These are phyloP conservation scores for Pomacea maculata DNA, from an alignment of 1,140 invertebrate genomes.

Conservation along the genomic window DNA sequence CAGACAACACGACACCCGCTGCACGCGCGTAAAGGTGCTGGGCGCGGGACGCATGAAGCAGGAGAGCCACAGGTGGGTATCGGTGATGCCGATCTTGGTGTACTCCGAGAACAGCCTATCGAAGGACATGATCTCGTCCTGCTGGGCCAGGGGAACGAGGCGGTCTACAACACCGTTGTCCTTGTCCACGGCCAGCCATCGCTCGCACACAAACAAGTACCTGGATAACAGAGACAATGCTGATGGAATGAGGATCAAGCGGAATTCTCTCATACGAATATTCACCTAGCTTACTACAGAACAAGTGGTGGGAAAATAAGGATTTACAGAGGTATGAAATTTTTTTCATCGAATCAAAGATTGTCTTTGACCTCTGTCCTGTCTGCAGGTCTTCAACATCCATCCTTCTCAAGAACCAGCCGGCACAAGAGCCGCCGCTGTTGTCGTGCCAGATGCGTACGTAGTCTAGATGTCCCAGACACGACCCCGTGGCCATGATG, in stretches of 20 bases:
- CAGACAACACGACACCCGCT: slow-evolving; percentile 70
- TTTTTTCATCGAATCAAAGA: too few relatives aligned
- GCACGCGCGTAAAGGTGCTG: slow-evolving; percentile 67
- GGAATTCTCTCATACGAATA: too few relatives aligned
- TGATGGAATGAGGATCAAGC: too few relatives aligned
- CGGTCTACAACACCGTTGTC: slow-evolving; percentile 56
- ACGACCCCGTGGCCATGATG: slow-evolving; percentile 63
- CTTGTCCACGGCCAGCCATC: slow-evolving; percentile 59
- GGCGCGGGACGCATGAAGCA: slow-evolving; percentile 69
- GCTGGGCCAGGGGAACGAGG: slow-evolving; percentile 48
- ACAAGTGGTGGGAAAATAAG: too few relatives aligned
- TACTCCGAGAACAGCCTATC: slow-evolving; percentile 60
- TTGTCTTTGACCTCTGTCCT: too few relatives aligned
- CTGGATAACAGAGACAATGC: slow-evolving; percentile 22
- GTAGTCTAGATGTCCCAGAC: slow-evolving; percentile 65
- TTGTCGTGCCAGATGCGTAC: slow-evolving; percentile 70
- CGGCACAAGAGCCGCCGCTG: slow-evolving; percentile 63
- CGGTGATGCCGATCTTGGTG: slow-evolving; percentile 66
- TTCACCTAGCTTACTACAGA: too few relatives aligned
- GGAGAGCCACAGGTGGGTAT: slow-evolving; percentile 72
- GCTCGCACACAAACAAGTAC: slow-evolving; percentile 55
- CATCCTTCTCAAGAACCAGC: slow-evolving; percentile 68
- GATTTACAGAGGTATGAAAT: too few relatives aligned
- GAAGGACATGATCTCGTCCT: slow-evolving; percentile 52
- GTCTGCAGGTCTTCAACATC: slow-evolving; percentile 66